Conservation (phyloP, 2,113 vertebrate genomes). For the Anguilla rostrata region DNA sequence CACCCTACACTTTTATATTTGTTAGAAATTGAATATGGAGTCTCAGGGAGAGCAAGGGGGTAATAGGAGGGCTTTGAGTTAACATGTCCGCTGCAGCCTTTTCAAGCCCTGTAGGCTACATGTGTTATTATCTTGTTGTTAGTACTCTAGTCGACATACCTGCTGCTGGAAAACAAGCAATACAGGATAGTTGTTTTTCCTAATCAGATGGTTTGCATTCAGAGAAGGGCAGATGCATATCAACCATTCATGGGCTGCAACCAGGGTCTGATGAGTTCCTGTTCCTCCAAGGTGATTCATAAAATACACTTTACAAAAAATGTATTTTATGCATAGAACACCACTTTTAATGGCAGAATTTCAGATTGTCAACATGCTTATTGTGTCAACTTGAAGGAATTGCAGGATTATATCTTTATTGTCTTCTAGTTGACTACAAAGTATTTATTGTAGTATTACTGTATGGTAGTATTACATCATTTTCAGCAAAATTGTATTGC, state of each 20-base stretch:
- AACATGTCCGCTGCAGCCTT: not conserved
- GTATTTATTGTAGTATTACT: not conserved
- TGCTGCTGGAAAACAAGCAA: not conserved
- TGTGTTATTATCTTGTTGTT: not conserved
- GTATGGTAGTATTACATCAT: too few species aligned
- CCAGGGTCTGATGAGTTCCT: not conserved
- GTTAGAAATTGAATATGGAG: too few species aligned
- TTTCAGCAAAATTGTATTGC: too few species aligned
- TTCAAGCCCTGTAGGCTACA: not conserved
- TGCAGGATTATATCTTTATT: not conserved
- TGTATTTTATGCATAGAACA: not conserved
- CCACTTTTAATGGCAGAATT: not conserved
- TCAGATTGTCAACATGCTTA: not conserved
- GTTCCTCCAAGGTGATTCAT: too few species aligned
- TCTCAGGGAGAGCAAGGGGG: not conserved
- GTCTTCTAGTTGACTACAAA: not conserved
- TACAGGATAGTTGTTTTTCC: not conserved
- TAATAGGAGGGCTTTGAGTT: not conserved
- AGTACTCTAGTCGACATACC: not conserved
- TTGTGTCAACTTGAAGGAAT: not conserved
- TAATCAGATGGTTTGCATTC: not conserved
- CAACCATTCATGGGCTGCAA: not conserved
- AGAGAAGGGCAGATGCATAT: too few species aligned
- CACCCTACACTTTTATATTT: too few species aligned
- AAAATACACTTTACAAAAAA: not conserved